Evolutionary conservation across 2,113 vertebrate species (phyloP).

Genomic region (Cathartes aura): DNA sequence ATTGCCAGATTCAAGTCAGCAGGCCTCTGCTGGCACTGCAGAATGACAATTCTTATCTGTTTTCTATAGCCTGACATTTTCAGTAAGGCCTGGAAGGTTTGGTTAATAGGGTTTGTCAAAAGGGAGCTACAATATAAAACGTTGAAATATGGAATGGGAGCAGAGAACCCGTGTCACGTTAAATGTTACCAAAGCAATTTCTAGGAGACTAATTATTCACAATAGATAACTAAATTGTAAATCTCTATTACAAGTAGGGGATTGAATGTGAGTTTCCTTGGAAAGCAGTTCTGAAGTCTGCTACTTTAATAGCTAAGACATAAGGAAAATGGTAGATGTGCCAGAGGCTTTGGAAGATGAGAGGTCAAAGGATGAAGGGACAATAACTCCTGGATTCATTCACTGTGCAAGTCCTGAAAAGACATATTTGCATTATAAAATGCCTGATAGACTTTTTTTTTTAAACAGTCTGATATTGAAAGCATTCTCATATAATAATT

Average conservation of each 20-base stretch:
- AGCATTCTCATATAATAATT: background rate
- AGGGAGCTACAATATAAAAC: constrained; percentile 28
- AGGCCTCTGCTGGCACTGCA: background rate
- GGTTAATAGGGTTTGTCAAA: constrained; percentile 59
- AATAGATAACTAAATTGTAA: constrained; percentile 72
- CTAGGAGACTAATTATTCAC: constrained; percentile 66
- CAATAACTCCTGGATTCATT: constrained; percentile 30
- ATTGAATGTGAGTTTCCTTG: constrained; percentile 8
- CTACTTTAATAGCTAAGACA: constrained; percentile 23
- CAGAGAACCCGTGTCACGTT: constrained; percentile 7
- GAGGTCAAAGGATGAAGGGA: constrained; percentile 58
- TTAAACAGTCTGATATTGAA: background rate
- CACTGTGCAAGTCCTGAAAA: constrained; percentile 22
- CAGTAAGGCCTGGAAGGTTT: constrained; percentile 51
- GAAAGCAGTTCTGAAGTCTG: constrained; percentile 32
- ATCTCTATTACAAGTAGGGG: constrained; percentile 40
- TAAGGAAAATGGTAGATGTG: constrained; percentile 22
- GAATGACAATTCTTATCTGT: constrained; percentile 22
- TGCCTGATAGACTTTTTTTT: background rate
- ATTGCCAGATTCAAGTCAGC: background rate
- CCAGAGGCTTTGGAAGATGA: constrained; percentile 34
- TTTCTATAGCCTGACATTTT: constrained; percentile 50
- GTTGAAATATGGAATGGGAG: constrained; percentile 59
- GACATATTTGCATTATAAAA: constrained; percentile 33
- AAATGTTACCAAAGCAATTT: constrained; percentile 71